Percentiles rank a stretch among this genome's conserved stretches.
Evolutionary conservation across 1,140 invertebrate species (phyloP).

Genomic region (Drosophila rufa): DNA sequence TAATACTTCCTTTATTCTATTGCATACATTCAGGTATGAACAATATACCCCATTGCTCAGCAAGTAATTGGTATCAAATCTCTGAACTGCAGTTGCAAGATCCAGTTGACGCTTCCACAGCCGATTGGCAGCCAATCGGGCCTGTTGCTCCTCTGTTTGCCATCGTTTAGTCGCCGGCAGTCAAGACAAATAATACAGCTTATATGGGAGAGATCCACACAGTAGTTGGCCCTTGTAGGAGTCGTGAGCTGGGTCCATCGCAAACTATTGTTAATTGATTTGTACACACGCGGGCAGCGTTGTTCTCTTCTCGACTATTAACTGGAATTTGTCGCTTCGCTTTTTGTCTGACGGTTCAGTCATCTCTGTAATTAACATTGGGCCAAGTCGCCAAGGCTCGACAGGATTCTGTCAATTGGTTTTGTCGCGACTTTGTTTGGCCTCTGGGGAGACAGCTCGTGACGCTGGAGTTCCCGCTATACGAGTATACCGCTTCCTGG

Average conservation of each 20-base stretch:
- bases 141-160: slow-evolving; percentile 75
- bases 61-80: neutral
- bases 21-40: no score
- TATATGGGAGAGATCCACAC: slow-evolving; percentile 41
- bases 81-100: slow-evolving; percentile 55
- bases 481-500: slow-evolving; percentile 41
- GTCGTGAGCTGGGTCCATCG: slow-evolving; percentile 48
- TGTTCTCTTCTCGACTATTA: slow-evolving; percentile 59
- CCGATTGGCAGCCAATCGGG: slow-evolving; percentile 75
- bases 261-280: slow-evolving; percentile 73
- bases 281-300: slow-evolving; percentile 59
- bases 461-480: slow-evolving; percentile 1
- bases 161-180: slow-evolving; percentile 75
- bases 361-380: slow-evolving; percentile 69
- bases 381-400: slow-evolving; percentile 44
- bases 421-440: slow-evolving; percentile 78
- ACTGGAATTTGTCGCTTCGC: slow-evolving; percentile 72
- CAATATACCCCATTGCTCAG: neutral
- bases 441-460: slow-evolving; percentile 38
- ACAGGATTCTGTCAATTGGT: slow-evolving; percentile 74
- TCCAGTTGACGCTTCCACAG: slow-evolving; percentile 76
- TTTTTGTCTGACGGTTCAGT: slow-evolving; percentile 50
- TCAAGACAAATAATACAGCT: slow-evolving; percentile 63
- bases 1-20: no score
- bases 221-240: slow-evolving; percentile 73